Evolutionary conservation across 2,888 invertebrate species (phyloP).

Genomic region (Muscina levida): DNA sequence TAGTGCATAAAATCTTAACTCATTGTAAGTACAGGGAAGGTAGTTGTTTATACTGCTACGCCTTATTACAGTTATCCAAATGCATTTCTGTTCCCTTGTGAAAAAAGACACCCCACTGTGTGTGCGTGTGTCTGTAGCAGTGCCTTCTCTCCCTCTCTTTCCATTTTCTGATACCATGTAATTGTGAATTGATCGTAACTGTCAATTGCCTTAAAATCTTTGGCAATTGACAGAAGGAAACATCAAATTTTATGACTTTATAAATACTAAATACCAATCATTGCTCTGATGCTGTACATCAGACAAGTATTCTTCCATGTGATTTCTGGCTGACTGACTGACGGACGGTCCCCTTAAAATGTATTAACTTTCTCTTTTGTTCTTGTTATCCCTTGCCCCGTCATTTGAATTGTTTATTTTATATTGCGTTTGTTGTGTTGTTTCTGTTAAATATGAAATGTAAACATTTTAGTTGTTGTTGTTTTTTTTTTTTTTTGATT

Average conservation of each 20-base stretch:
- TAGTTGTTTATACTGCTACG: too few relatives aligned
- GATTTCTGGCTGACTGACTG: not conserved
- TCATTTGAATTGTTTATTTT: slow-evolving; percentile 32
- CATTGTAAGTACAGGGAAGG: too few relatives aligned
- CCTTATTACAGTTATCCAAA: too few relatives aligned
- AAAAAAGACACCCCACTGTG: not conserved
- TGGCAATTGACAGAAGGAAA: slow-evolving; percentile 76
- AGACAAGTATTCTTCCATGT: too few relatives aligned
- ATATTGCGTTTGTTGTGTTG: not conserved
- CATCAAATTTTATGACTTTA: slow-evolving; percentile 80
- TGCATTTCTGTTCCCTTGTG: too few relatives aligned
- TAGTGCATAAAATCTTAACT: too few relatives aligned
- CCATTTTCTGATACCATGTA: not conserved
- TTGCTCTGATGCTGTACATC: too few relatives aligned
- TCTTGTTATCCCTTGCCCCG: slow-evolving; percentile 20
- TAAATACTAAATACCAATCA: slow-evolving; percentile 72
- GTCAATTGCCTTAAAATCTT: slow-evolving; percentile 54
- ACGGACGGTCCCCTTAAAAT: slow-evolving; percentile 29
- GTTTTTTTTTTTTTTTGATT: not conserved
- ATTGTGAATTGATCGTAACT: slow-evolving; percentile 68
- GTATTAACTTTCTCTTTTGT: slow-evolving; percentile 43
- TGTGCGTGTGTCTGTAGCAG: not conserved
- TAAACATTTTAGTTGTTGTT: slow-evolving; percentile 1
- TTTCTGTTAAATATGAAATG: not conserved
- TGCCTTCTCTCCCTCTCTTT: not conserved